phyloP scores from a whole-genome alignment of 2,888 invertebrate genomes.

The Xanthorhoe spadicearia region DNA sequence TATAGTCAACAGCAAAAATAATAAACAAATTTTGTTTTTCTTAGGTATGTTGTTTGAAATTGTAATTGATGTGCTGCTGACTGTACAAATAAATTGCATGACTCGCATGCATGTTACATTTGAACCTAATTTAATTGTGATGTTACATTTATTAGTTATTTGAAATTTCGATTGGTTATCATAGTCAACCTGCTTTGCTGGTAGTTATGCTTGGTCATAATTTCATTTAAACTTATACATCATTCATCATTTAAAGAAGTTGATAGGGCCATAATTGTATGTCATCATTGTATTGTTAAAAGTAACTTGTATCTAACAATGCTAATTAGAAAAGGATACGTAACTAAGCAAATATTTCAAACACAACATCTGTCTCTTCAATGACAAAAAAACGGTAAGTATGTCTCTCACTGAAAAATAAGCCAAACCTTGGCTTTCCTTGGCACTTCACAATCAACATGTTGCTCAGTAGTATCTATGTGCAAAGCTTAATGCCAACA shows the following conservation, averaged over 20 bases:
- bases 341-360: background rate
- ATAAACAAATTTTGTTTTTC: background rate
- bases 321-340: slow-evolving; percentile 7
- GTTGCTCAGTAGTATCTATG: slow-evolving; percentile 28
- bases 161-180: slow-evolving; percentile 24
- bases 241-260: slow-evolving; percentile 23
- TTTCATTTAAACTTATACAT: slow-evolving; percentile 9
- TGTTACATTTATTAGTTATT: slow-evolving; percentile 31
- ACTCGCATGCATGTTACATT: slow-evolving; percentile 32
- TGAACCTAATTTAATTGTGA: slow-evolving; percentile 29
- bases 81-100: slow-evolving; percentile 36
- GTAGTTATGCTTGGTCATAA: slow-evolving; percentile 38
- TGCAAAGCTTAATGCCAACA: slow-evolving; percentile 27
- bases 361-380: background rate
- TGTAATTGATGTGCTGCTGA: slow-evolving; percentile 17
- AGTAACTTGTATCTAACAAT: slow-evolving; percentile 22
- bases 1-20: slow-evolving; percentile 28
- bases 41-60: background rate
- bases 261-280: background rate
- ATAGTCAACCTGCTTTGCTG: slow-evolving; percentile 41
- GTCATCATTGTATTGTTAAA: background rate
- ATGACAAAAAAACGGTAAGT: slow-evolving; percentile 13
- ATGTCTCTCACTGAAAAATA: background rate
- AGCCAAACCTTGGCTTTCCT: background rate
- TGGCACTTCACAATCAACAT: slow-evolving; percentile 27